These are phyloP conservation scores for Trichonephila clavata DNA, from an alignment of 1,140 invertebrate species.

Conservation along the genomic window DNA sequence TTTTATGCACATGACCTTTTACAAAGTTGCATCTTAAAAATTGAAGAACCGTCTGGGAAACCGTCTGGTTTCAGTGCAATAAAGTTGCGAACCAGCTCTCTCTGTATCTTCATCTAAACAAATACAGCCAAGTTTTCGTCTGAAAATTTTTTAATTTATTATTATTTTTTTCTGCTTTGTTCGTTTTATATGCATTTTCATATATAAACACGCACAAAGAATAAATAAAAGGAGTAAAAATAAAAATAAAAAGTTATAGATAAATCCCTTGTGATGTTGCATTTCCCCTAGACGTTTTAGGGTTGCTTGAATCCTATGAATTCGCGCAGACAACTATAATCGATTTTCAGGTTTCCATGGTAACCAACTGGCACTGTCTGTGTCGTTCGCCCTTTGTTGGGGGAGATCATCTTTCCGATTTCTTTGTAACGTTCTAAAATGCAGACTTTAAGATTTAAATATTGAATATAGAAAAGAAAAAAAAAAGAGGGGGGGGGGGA, in stretches of 20 bases:
- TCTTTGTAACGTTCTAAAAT: not conserved
- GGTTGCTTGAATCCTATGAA: constrained; percentile 9
- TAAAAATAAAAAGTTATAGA: not conserved
- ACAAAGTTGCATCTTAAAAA: constrained; percentile 8
- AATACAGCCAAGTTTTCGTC: not conserved
- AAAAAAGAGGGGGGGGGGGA: no score
- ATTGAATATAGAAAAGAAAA: not conserved
- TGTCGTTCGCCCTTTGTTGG: not conserved
- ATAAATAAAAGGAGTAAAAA: not conserved
- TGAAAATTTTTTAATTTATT: not conserved
- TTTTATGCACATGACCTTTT: constrained; percentile 21
- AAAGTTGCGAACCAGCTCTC: not conserved
- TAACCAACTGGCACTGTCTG: not conserved
- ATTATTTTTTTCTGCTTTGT: not conserved
- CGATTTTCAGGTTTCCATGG: constrained; percentile 64
- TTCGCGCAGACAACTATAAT: constrained; percentile 50
- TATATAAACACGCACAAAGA: not conserved
- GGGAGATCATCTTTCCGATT: not conserved
- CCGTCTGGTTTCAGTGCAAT: not conserved
- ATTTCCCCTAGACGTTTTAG: constrained; percentile 20
- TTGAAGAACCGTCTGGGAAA: constrained; percentile 10
- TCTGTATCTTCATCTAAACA: not conserved
- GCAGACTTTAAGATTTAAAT: not conserved
- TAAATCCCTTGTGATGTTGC: not conserved
- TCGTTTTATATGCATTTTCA: not conserved